Conservation (phyloP, 2,888 invertebrate species). For the Graphium colonna region DNA sequence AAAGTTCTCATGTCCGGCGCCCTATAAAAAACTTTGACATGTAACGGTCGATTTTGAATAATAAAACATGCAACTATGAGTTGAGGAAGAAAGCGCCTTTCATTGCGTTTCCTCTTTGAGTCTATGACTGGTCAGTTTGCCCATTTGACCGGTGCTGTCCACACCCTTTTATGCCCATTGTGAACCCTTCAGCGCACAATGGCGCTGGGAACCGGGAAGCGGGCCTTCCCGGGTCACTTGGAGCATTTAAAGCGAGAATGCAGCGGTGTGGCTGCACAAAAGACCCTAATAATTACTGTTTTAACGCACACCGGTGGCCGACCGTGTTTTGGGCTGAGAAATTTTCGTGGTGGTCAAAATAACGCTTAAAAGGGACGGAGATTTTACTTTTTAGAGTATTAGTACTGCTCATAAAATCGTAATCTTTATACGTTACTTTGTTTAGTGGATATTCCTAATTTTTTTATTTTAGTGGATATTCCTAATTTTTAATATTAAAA, state of each 20-base stretch:
- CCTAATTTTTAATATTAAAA: too few species aligned
- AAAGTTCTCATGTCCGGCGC: slow-evolving; percentile 67
- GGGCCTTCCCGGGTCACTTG: slow-evolving; percentile 41
- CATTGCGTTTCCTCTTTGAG: slow-evolving; percentile 66
- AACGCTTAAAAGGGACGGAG: neutral
- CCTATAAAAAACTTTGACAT: slow-evolving; percentile 62
- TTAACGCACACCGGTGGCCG: slow-evolving; percentile 3
- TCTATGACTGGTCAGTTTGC: slow-evolving; percentile 62
- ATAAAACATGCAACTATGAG: slow-evolving; percentile 61
- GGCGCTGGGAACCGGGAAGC: slow-evolving; percentile 74
- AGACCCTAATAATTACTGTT: slow-evolving; percentile 17
- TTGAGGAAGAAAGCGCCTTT: slow-evolving; percentile 51
- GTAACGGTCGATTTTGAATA: slow-evolving; percentile 75
- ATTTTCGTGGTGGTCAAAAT: neutral
- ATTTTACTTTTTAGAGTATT: neutral
- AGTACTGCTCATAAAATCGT: too few species aligned
- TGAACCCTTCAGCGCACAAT: slow-evolving; percentile 67
- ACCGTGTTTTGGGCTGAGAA: slow-evolving; percentile 14
- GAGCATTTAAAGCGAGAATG: slow-evolving; percentile 60
- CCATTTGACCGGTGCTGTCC: slow-evolving; percentile 78
- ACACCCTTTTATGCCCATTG: slow-evolving; percentile 73
- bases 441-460: too few species aligned
- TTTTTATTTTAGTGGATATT: too few species aligned
- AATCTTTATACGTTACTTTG: too few species aligned
- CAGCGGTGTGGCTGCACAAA: slow-evolving; percentile 35